Evolutionary conservation across 2,113 vertebrate species (phyloP), one percentile per base, ranked within the genome.

Genomic region (Cyanistes caeruleus): DNA sequence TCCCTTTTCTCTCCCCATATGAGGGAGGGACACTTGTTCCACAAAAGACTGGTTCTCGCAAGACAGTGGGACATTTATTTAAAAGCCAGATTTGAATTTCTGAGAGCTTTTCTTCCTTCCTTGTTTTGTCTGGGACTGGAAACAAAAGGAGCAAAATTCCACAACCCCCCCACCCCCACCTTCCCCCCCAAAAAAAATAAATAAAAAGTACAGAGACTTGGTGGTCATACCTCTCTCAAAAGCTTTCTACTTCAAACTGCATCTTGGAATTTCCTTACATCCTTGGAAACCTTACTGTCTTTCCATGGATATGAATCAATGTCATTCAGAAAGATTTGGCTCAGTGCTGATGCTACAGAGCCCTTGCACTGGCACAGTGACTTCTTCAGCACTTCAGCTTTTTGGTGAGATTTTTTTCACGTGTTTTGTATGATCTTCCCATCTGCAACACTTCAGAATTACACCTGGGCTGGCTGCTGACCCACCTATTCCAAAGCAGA

Each of bases 51-150:
- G 22, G 74, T 41, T 96, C 74, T 93, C 1, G 0, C 49, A 83
- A 90, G 75, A 96, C 92, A 94, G 72, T 85, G 51, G 75, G 72
- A 90, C 85, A 51, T 93, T 96, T 87, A 72, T 94, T 68, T 85
- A 63, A 85, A 92, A 28, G 13, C 22, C 74, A 62, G 58, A 95
- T 91, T 79, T 91, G 70, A 91, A 67, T 91, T 43, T 90, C 77
- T 83, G 51, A 69, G 78, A 91, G 55, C 87, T 95, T 93, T 84
- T 69, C 77, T 94, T 94, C 83, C 72, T 93, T 91, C 75, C 67
- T 76, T 73, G 18, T 87, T 97, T 94, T 91, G 65, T 87, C 81
- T 93, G 65, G 15, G 65, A 39, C 25, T 73, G 48, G 53, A 87
- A 96, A 87, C 23, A 85, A 78, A 96, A 83, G 58, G 39, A 89